Conservation (phyloP, 2,797 vertebrate species). For the Tolypeutes matacus region DNA sequence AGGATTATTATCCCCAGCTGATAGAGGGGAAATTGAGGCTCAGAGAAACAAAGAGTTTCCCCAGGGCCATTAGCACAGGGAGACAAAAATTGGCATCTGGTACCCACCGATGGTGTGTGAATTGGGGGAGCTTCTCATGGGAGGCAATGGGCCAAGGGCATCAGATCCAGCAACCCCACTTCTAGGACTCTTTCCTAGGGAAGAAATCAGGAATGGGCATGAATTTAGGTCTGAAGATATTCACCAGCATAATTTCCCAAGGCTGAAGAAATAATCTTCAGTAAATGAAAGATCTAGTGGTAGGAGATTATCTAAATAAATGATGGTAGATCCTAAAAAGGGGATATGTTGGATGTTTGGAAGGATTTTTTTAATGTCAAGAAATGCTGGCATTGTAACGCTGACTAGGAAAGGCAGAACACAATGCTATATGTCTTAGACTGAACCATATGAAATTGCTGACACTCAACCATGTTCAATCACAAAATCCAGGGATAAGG, state of each 20-base stretch:
- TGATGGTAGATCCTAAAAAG: background rate
- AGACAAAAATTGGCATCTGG: background rate
- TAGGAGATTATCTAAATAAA: background rate
- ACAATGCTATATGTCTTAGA: background rate
- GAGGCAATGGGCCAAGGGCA: too few species aligned
- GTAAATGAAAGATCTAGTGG: too few species aligned
- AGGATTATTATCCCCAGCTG: too few species aligned
- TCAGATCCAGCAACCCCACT: too few species aligned
- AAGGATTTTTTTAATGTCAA: background rate
- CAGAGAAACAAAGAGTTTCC: too few species aligned
- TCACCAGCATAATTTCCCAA: background rate
- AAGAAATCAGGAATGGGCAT: background rate
- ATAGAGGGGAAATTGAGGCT: too few species aligned
- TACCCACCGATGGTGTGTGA: too few species aligned
- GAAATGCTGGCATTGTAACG: background rate
- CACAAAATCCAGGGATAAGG: background rate
- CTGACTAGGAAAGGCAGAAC: background rate
- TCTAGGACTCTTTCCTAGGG: too few species aligned
- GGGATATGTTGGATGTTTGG: background rate
- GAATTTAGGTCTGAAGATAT: background rate
- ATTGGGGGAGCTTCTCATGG: too few species aligned
- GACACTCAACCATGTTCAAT: background rate
- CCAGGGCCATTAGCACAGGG: too few species aligned
- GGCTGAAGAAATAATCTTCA: background rate
- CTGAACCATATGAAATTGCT: background rate